phyloP scores from a whole-genome alignment of 2,797 vertebrate genomes.

The Pygocentrus nattereri region DNA sequence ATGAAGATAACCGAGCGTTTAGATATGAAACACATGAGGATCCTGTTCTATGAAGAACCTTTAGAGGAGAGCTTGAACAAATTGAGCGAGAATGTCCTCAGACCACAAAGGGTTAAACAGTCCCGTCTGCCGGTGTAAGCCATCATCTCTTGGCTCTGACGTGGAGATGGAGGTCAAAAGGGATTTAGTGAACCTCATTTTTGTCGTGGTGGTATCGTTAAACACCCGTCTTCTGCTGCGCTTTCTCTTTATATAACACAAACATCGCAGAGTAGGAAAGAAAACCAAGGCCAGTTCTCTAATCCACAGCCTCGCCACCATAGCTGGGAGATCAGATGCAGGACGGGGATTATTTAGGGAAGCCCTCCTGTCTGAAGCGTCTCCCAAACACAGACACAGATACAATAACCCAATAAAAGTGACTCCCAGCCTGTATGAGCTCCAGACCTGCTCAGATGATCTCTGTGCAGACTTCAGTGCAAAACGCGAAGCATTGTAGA shows the following conservation, averaged over 20 bases:
- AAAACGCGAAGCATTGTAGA: neutral
- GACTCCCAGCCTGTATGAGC: neutral
- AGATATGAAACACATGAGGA: too few relatives aligned
- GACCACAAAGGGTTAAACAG: too few relatives aligned
- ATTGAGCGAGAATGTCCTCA: too few relatives aligned
- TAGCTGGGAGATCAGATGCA: neutral
- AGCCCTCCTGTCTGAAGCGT: neutral
- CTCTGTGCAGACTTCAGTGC: neutral
- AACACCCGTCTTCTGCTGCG: neutral
- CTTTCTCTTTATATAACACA: neutral
- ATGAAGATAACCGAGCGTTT: too few relatives aligned
- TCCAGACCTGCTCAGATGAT: neutral
- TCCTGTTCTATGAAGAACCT: too few relatives aligned
- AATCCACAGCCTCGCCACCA: constrained; percentile 2
- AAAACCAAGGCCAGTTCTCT: neutral
- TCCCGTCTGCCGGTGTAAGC: neutral
- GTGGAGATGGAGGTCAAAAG: neutral
- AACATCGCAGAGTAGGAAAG: neutral
- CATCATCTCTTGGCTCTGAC: neutral
- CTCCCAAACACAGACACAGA: neutral
- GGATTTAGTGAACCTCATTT: neutral
- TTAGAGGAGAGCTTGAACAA: too few relatives aligned
- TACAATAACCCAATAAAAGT: neutral
- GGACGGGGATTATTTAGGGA: neutral
- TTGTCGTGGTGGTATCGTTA: neutral